Evolutionary conservation across 2,888 invertebrate genomes (phyloP), one percentile per base, ranked within the genome.

Genomic region (Sipunculus nudus): DNA sequence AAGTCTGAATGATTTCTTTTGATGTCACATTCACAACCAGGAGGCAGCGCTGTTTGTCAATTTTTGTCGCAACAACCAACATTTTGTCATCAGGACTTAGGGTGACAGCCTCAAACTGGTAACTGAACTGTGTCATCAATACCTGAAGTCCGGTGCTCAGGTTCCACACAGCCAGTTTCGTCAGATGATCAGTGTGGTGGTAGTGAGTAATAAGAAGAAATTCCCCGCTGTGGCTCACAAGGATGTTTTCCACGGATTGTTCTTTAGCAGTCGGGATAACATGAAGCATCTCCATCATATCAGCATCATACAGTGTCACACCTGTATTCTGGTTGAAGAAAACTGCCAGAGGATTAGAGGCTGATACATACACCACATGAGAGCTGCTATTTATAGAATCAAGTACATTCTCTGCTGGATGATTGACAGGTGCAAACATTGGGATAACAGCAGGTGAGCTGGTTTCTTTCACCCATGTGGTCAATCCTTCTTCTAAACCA

Each of bases 191-290:
- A 16, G 69, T 31, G 41, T 68, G 63, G 6, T 67, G 69, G 53
- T 64, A 69, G 40, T 63, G 61, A 2, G 50, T 55, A 16, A 69
- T 56, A 38, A 69, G 49, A 31, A 66, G 39, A 26, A 66, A 69
- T 25, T 60, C 59, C 13, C 46, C 41, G 10, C 28, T 48, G 21
- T 49, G 41, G 19, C 63, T 63, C 2, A 49, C 26, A 13, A 65
- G 29, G 8, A 69, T 50, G n/a, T 49, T 48, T 4, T 32, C n/a
- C 21, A 58, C 10, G 1, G 35, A 3, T 53, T 69, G 69, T 28
- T 68, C 67, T 1, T 23, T 28, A 45, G 56, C 53, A 10, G 64
- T 54, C 3, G 41, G 21, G 31, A 59, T 65, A 1, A 47, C 19
- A n/a, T 67, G 68, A 31, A 45, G 13, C 16, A 64, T 46, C 16